Evolutionary conservation across 1,140 invertebrate species (phyloP), one percentile per base, ranked within the genome.

Genomic region (Drosophila quadrilineata): DNA sequence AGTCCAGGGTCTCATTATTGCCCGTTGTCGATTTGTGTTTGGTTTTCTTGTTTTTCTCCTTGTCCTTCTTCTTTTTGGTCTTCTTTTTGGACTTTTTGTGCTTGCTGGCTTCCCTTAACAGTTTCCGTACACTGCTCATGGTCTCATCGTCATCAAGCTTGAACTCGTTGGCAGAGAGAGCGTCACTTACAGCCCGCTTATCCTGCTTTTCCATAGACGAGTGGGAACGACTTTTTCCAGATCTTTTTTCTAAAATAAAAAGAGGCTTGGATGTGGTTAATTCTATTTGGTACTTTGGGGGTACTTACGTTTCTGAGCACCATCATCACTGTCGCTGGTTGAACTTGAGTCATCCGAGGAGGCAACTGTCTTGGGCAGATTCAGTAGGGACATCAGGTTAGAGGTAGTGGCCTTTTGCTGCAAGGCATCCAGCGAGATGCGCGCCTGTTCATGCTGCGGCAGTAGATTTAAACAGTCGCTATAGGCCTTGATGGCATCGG

Each of bases 401-500:
- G 38, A 21, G n/a, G 24, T 4, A 36, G 24, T 17, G 10, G 33
- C 8, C 10, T 62, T 45, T 1, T 71, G 74, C 45, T 86, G 82
- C 52, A 88, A 46, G 9, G 79, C 79, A 46, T 95, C 94, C 49
- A 96, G 91, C 0, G 95, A 95, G 75, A 94, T 95, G 62, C 94
- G 93, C 0, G 96, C 96, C 88, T 97, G 95, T 73, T 96, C 94
- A 89, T 97, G 95, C 77, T 94, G 94, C 0, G 95, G 95, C 69
- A 95, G 94, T 12, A 97, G 93, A 6, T 92, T 92, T 10, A 97
- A 89, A 85, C 95, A 96, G 77, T 95, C 95, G 76, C 95, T 94
- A 74, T 97, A 97, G 0, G 94, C 94, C 64, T 95, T 95, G 14
- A 95, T 91, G 2, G 96, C 96, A 59, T 97, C 95, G n/a, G 95